Base-by-base conservation (phyloP, 2,797 vertebrate genomes). In the Pipistrellus nathusii region DNA sequence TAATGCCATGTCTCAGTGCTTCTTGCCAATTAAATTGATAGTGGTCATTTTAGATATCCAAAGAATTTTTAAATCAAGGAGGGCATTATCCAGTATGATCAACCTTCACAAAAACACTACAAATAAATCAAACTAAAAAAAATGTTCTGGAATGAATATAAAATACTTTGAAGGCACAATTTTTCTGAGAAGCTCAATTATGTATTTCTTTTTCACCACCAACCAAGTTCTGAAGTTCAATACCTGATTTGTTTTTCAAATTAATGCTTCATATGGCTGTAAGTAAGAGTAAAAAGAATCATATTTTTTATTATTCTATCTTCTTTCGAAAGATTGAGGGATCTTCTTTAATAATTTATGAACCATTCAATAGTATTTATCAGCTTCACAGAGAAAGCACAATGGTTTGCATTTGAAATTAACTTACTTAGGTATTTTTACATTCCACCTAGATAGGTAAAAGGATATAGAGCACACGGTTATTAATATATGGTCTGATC, bases 371-470 rank as follows among this genome's bases (percentile, higher is more conserved):
- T 48, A 82, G 17, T 48, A 78, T 38, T 91, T 91, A 55, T 77
- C 14, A 30, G 75, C 62, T 84, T 87, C 20, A 35, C 62, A 91
- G 62, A 91, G 21, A 85, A 85, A 84, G 8, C 18, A 93, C 55
- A 11, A 77, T 62, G 2, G 15, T 62, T 96, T 77, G n/a, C 85
- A 30, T 85, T 93, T 92, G 85, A 72, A 91, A 91, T 85, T 90
- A 87, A 82, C 15, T 81, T 83, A 30, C 94, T 64, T 84, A 86
- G 57, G 5, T 35, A 85, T 48, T 25, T 80, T 92, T 81, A 46
- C 3, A 80, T 76, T 13, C 32, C 32, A 76, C 2, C 41, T 84
- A 81, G 51, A 51, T 21, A 48, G 41, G 27, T 85, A 3, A 85
- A 93, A 89, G 3, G 3, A 25, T 71, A 46, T 64, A 94, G 13